phyloP scores from a whole-genome alignment of 2,888 invertebrate genomes.

The Patella pellucida region DNA sequence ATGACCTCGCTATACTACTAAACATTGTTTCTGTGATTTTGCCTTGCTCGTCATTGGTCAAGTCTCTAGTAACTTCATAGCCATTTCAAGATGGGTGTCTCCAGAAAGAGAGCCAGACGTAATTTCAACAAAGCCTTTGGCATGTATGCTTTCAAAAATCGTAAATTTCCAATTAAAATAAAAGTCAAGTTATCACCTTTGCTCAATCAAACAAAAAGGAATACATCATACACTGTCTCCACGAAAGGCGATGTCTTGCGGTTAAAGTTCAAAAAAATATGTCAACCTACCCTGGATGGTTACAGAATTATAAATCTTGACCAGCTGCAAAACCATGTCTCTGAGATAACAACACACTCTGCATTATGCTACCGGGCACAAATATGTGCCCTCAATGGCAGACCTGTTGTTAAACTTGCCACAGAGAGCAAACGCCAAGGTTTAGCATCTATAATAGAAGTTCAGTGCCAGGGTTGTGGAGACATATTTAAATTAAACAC shows the following conservation, averaged over 20 bases:
- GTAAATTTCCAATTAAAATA: too few relatives aligned
- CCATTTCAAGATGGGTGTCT: too few relatives aligned
- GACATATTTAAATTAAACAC: slow-evolving; percentile 11
- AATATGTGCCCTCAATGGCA: background rate
- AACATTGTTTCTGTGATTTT: too few relatives aligned
- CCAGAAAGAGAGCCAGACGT: too few relatives aligned
- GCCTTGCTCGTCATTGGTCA: too few relatives aligned
- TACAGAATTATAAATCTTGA: background rate
- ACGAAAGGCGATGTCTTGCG: background rate
- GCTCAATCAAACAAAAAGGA: background rate
- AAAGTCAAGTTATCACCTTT: too few relatives aligned
- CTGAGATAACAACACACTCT: background rate
- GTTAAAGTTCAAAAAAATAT: background rate
- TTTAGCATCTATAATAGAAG: background rate
- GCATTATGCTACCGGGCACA: background rate
- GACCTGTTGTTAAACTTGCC: background rate
- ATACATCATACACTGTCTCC: background rate
- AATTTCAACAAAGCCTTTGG: too few relatives aligned
- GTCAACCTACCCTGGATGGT: background rate
- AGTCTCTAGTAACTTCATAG: too few relatives aligned
- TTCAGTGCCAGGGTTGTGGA: slow-evolving; percentile 9
- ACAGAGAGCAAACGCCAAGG: background rate
- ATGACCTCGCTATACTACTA: too few relatives aligned
- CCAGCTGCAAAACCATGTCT: background rate
- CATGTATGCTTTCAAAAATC: too few relatives aligned